These are phyloP conservation scores for Leptoteleia sp. DNA, from an alignment of 1,140 invertebrate species.

Conservation along the genomic window DNA sequence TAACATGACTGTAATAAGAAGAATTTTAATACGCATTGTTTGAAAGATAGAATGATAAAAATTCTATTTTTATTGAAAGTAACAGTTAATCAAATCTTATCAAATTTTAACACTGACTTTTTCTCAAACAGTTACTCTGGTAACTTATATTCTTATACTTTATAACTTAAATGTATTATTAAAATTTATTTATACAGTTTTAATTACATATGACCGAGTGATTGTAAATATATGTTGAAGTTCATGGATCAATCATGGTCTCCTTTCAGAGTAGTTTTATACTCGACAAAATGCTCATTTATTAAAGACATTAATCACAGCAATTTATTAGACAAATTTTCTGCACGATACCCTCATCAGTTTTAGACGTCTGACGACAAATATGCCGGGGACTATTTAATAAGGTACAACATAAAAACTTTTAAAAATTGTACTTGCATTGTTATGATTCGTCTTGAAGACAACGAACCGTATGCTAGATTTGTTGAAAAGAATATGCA, in stretches of 20 bases:
- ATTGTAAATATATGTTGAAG: neutral
- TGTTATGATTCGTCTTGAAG: neutral
- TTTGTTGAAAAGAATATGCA: neutral
- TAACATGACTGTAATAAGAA: no score
- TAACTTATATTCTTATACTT: no score
- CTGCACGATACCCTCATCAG: constrained; percentile 23
- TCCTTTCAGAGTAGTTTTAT: constrained; percentile 1
- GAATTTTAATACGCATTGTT: no score
- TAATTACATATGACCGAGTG: neutral
- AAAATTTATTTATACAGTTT: no score
- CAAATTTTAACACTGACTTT: no score
- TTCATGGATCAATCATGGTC: neutral
- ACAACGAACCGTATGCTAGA: no score
- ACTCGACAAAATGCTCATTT: constrained; percentile 1
- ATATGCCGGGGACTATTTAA: neutral
- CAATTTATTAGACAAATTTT: constrained; percentile 22
- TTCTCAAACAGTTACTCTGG: no score
- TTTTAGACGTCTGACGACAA: constrained; percentile 1
- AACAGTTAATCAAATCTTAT: no score
- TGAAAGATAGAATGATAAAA: no score
- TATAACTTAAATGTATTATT: no score
- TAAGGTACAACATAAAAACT: neutral
- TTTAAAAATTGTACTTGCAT: neutral
- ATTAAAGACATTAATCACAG: constrained; percentile 24
- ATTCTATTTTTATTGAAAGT: no score